Evolutionary conservation across 2,888 invertebrate species (phyloP).

Genomic region (Drosophila testacea): DNA sequence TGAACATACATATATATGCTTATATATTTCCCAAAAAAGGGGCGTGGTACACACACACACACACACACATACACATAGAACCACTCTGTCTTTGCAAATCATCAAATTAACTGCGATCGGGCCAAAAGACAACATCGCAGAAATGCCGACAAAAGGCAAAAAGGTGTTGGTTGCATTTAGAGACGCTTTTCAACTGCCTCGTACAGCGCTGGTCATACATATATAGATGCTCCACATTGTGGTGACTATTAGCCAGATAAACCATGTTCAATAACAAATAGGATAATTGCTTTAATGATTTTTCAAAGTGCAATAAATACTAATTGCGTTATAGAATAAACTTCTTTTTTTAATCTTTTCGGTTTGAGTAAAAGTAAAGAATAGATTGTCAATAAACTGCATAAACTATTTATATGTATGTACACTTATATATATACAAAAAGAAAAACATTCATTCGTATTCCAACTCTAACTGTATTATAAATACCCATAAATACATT

Average conservation of each 20-base stretch:
- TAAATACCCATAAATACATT: constrained; percentile 34
- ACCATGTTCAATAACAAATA: not conserved
- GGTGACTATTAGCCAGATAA: not conserved
- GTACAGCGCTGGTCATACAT: constrained; percentile 17
- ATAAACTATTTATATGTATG: constrained; percentile 1
- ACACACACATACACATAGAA: constrained; percentile 16
- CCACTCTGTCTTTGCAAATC: constrained; percentile 65
- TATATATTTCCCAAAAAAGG: constrained; percentile 30
- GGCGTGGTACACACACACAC: constrained; percentile 60
- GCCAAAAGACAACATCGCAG: constrained; percentile 42
- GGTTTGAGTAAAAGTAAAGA: not conserved
- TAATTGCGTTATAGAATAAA: not conserved
- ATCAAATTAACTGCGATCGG: constrained; percentile 79
- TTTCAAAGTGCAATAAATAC: not conserved
- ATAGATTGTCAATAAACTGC: not conserved
- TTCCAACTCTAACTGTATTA: constrained; percentile 13
- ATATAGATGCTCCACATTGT: not conserved
- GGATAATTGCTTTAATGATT: not conserved
- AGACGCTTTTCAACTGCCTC: constrained; percentile 32
- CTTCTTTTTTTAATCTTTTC: not conserved
- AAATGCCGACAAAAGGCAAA: constrained; percentile 59
- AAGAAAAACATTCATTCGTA: not conserved
- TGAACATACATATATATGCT: constrained; percentile 33
- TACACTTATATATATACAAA: not conserved
- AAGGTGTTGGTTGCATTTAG: constrained; percentile 45